These are phyloP conservation scores for Dendrolimus kikuchii DNA, from an alignment of 1,140 invertebrate species.

Conservation along the genomic window DNA sequence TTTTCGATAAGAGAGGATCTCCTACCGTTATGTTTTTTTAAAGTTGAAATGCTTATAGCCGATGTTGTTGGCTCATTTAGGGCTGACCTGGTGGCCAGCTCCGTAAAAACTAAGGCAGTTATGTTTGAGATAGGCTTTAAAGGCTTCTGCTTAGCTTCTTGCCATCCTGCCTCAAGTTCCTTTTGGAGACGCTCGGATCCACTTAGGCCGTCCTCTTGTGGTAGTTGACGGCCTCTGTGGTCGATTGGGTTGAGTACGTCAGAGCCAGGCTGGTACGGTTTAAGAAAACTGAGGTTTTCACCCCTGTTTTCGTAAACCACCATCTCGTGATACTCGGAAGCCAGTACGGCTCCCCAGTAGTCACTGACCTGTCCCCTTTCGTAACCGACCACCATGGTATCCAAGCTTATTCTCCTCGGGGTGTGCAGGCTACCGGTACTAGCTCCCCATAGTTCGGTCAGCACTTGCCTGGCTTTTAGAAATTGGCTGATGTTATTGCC, in stretches of 20 bases:
- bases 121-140: too few species aligned
- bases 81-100: neutral
- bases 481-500: neutral
- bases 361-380: slow-evolving; percentile 4
- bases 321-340: slow-evolving; percentile 15
- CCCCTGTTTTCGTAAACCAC: slow-evolving; percentile 17
- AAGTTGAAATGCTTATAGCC: neutral
- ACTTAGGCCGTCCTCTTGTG: slow-evolving; percentile 1
- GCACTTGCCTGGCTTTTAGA: neutral
- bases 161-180: neutral
- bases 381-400: slow-evolving; percentile 11
- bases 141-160: too few species aligned
- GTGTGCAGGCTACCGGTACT: too few species aligned
- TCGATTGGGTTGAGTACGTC: slow-evolving; percentile 3
- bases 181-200: too few species aligned
- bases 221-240: slow-evolving; percentile 5
- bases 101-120: too few species aligned
- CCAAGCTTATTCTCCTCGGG: slow-evolving; percentile 13
- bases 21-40: neutral
- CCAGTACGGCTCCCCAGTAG: slow-evolving; percentile 5
- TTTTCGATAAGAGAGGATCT: neutral
- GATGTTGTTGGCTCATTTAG: neutral
- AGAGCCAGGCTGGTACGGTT: neutral
- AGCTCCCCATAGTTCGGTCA: neutral
- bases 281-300: slow-evolving; percentile 15